A percentile compares a stretch with the other conserved stretches of the same genome.
Evolutionary conservation across 2,113 vertebrate genomes (phyloP).

Genomic region (Thalassoma bifasciatum): DNA sequence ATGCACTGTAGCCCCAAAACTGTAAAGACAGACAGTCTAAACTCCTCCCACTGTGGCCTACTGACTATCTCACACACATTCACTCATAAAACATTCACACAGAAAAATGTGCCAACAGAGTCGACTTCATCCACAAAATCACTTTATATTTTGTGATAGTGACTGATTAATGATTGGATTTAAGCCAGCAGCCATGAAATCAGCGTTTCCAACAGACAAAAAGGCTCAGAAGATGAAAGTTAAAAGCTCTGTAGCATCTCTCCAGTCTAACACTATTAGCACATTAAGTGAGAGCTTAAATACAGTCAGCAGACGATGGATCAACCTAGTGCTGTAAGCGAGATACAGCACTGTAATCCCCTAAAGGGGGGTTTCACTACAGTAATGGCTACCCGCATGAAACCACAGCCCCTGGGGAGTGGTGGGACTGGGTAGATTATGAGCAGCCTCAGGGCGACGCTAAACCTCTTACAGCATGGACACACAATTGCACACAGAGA

Average conservation of each 20-base stretch:
- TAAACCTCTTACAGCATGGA: slow-evolving; percentile 40
- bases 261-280: slow-evolving; percentile 66
- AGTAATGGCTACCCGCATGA: slow-evolving; percentile 72
- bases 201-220: slow-evolving; percentile 57
- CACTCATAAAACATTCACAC: slow-evolving; percentile 1
- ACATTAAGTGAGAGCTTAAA: slow-evolving; percentile 73
- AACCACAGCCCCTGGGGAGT: slow-evolving; percentile 62
- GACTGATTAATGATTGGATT: slow-evolving; percentile 23
- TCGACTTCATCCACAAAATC: slow-evolving; percentile 9
- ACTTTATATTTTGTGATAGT: slow-evolving; percentile 24
- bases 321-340: slow-evolving; percentile 64
- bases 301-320: slow-evolving; percentile 73
- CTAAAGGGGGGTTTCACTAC: slow-evolving; percentile 58
- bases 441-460: slow-evolving; percentile 54
- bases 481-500: slow-evolving; percentile 16
- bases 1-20: slow-evolving; percentile 36
- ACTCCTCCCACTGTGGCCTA: slow-evolving; percentile 30
- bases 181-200: slow-evolving; percentile 56
- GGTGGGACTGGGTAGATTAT: slow-evolving; percentile 67
- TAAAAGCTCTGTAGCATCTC: slow-evolving; percentile 55
- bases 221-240: slow-evolving; percentile 52
- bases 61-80: background rate
- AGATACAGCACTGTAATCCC: slow-evolving; percentile 69
- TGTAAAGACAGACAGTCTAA: slow-evolving; percentile 13
- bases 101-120: background rate